Evolutionary conservation across 2,797 vertebrate species (phyloP).

Genomic region (Protosalanx chinensis): DNA sequence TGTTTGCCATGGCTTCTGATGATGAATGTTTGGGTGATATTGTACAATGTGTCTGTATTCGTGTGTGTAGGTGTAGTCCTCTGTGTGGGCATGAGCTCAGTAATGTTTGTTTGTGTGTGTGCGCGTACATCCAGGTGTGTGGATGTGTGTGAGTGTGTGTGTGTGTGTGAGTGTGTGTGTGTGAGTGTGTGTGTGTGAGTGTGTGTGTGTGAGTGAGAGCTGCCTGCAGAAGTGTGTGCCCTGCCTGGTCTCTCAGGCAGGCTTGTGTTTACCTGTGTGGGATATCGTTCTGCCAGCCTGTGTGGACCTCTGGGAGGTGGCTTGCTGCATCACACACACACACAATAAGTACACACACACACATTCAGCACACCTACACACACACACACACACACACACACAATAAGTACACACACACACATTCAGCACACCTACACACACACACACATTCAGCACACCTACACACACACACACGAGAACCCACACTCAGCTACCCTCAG

Average conservation of each 20-base stretch:
- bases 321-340: not conserved
- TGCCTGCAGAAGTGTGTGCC: slow-evolving; percentile 24
- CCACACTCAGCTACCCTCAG: not conserved
- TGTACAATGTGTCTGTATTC: not conserved
- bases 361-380: no score
- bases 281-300: not conserved
- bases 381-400: no score
- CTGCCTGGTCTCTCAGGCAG: slow-evolving; percentile 18
- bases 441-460: no score
- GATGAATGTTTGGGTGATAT: not conserved
- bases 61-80: not conserved
- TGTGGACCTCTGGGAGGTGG: not conserved
- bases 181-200: not conserved
- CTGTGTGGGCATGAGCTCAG: not conserved
- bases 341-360: not conserved
- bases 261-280: not conserved
- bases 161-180: not conserved
- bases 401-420: no score
- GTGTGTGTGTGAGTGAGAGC: no score
- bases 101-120: not conserved
- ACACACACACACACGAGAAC: no score
- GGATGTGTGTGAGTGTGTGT: no score
- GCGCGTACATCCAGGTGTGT: not conserved
- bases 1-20: not conserved
- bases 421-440: no score